A percentile compares a stretch with the other conserved stretches of the same genome.
Evolutionary conservation across 2,797 vertebrate genomes (phyloP).

Genomic region (Loris lydekkerianus): DNA sequence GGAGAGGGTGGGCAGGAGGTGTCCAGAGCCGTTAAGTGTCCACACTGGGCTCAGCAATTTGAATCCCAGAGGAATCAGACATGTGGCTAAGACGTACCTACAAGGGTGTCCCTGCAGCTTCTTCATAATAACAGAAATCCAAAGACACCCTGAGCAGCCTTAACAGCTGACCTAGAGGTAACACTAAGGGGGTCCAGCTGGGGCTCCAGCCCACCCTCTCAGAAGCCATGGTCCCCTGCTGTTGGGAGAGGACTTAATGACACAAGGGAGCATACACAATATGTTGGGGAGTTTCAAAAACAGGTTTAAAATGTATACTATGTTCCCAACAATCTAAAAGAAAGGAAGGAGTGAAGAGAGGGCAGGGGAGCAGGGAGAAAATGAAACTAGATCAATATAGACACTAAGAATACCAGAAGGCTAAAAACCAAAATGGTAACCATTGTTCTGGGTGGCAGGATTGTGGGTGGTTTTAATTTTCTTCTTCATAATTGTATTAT

Average conservation of each 20-base stretch:
- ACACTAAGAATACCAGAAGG: neutral
- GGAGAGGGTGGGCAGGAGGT: neutral
- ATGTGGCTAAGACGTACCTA: fast-evolving
- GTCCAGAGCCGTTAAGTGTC: neutral
- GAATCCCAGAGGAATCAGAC: neutral
- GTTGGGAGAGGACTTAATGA: neutral
- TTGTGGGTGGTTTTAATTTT: slow-evolving; percentile 81
- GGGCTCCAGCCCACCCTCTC: neutral
- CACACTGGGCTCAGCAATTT: neutral
- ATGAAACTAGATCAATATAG: neutral
- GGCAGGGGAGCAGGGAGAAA: too few species aligned
- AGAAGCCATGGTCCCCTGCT: neutral
- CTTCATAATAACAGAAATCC: neutral
- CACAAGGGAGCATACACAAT: neutral
- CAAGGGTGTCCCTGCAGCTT: neutral
- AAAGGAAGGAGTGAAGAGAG: neutral
- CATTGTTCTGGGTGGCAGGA: slow-evolving; percentile 78
- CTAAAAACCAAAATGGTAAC: neutral
- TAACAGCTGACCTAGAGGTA: neutral
- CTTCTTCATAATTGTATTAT: slow-evolving; percentile 81
- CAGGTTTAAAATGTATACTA: neutral
- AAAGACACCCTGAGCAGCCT: neutral
- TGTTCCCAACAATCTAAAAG: neutral
- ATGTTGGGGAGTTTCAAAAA: neutral
- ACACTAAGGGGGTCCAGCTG: neutral